These are phyloP conservation scores for Seira sanloemensis DNA, from an alignment of 2,888 invertebrate species.

Conservation along the genomic window DNA sequence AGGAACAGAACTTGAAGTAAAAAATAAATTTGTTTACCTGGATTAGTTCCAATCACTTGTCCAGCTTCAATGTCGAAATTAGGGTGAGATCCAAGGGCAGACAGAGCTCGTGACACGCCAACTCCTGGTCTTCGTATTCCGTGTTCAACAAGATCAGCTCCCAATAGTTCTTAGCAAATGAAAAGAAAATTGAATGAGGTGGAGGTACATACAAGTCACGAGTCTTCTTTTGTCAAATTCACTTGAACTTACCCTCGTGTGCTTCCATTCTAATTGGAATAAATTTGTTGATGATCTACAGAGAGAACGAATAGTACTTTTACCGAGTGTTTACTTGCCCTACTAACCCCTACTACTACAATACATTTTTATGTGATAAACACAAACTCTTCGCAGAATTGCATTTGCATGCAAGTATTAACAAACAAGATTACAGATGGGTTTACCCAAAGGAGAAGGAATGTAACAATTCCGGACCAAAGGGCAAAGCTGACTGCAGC, in stretches of 20 bases:
- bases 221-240: neutral
- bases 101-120: constrained; percentile 75
- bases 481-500: constrained; percentile 82
- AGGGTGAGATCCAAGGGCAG: constrained; percentile 74
- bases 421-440: constrained; percentile 7
- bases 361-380: no score
- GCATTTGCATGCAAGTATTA: neutral
- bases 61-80: constrained; percentile 71
- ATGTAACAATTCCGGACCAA: constrained; percentile 87
- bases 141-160: constrained; percentile 93
- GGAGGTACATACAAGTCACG: neutral
- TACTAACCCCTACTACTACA: neutral
- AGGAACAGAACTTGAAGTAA: neutral
- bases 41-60: constrained; percentile 72
- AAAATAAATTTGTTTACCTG: constrained; percentile 64
- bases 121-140: constrained; percentile 79
- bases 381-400: no score
- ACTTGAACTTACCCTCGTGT: no score
- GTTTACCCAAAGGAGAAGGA: constrained; percentile 83
- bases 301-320: constrained; percentile 38
- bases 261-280: constrained; percentile 90
- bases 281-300: constrained; percentile 82
- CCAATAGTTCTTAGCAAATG: constrained; percentile 84
- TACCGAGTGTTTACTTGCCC: neutral
- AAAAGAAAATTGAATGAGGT: neutral